A percentile compares a stretch with the other conserved stretches of the same genome.
phyloP scores from a whole-genome alignment of 2,113 vertebrate species.

The Halcyon malimbica region DNA sequence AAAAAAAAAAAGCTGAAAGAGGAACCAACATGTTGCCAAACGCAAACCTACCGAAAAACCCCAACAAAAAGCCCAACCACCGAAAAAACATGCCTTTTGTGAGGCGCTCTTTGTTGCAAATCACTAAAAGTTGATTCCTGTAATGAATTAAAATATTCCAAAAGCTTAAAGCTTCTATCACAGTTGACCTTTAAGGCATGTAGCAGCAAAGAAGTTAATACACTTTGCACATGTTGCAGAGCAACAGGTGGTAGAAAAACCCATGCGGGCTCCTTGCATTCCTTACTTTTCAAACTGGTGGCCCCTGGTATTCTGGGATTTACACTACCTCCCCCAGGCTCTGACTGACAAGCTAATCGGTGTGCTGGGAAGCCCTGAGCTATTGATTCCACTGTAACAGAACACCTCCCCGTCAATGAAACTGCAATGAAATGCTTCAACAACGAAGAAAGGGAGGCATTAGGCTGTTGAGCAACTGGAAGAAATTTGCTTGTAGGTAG shows the following conservation, averaged over 20 bases:
- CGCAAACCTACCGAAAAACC: conserved; percentile 13
- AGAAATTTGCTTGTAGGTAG: conserved; percentile 92
- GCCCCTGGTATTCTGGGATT: conserved; percentile 94
- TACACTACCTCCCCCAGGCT: conserved; percentile 88
- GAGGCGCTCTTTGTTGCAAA: conserved; percentile 3
- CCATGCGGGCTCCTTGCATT: conserved; percentile 84
- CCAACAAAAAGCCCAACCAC: conserved; percentile 52
- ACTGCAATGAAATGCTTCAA: conserved; percentile 97
- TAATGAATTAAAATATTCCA: conserved; percentile 78
- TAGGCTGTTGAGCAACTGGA: conserved; percentile 91
- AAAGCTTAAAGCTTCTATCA: conserved; percentile 71
- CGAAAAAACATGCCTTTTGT: conserved; percentile 42
- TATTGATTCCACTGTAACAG: conserved; percentile 97
- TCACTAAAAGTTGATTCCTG: conserved; percentile 65
- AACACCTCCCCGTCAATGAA: conserved; percentile 96
- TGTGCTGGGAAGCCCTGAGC: conserved; percentile 90
- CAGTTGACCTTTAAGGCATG: conserved; percentile 86
- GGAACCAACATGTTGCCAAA: conserved; percentile 52
- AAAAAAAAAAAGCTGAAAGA: conserved; percentile 57
- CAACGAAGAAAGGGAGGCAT: conserved; percentile 90
- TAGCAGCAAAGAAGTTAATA: conserved; percentile 92
- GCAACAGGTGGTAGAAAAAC: conserved; percentile 92
- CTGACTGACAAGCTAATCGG: conserved; percentile 99
- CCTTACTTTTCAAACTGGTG: conserved; percentile 89
- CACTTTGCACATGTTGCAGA: conserved; percentile 93